These are phyloP conservation scores for Caretta caretta DNA, from an alignment of 2,113 vertebrate genomes.

Conservation along the genomic window DNA sequence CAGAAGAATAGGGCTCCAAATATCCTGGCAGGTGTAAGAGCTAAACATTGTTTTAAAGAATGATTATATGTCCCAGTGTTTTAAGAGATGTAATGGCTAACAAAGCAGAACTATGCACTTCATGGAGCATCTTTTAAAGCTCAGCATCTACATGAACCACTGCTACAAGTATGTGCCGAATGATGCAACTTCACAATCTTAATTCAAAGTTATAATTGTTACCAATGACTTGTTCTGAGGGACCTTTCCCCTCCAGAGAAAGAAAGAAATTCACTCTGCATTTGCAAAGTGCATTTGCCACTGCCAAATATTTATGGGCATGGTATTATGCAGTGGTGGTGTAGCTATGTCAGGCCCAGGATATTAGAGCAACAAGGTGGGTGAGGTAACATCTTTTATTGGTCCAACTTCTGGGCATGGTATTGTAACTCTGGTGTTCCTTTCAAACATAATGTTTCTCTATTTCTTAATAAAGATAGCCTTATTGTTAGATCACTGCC, in stretches of 20 bases:
- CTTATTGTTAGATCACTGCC: not conserved
- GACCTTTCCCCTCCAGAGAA: not conserved
- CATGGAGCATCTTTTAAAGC: not conserved
- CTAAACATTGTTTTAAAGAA: constrained; percentile 10
- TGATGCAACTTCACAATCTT: not conserved
- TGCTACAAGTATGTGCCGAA: not conserved
- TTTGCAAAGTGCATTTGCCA: not conserved
- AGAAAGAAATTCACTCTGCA: constrained; percentile 18
- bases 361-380: too few relatives aligned
- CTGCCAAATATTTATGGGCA: not conserved
- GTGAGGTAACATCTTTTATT: too few relatives aligned
- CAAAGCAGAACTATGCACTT: not conserved
- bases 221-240: constrained; percentile 1
- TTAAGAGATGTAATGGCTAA: not conserved
- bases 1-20: constrained; percentile 11
- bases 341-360: too few relatives aligned
- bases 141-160: not conserved
- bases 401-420: not conserved
- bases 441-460: not conserved
- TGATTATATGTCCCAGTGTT: rapidly evolving
- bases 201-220: not conserved
- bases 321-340: not conserved
- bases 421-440: not conserved
- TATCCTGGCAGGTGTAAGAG: constrained; percentile 21
- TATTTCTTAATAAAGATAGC: not conserved